These are phyloP conservation scores for Rostratula benghalensis DNA, from an alignment of 2,113 vertebrate genomes.

Conservation along the genomic window DNA sequence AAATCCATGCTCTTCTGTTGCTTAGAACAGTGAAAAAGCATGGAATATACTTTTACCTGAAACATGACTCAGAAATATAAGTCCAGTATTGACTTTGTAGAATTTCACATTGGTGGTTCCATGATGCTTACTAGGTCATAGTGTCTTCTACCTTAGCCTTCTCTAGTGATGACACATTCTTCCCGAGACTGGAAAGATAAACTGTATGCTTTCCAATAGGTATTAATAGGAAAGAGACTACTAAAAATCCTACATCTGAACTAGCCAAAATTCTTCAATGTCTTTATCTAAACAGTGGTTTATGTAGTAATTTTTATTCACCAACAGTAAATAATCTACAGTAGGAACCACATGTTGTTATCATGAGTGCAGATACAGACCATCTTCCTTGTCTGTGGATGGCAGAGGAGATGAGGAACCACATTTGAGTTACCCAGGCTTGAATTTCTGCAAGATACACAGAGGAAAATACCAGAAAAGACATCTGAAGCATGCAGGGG, in stretches of 20 bases:
- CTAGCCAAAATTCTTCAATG: neutral
- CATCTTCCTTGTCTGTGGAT: neutral
- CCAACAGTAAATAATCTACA: neutral
- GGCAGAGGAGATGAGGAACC: neutral
- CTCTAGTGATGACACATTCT: neutral
- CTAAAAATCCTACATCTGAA: neutral
- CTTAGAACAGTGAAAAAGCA: neutral
- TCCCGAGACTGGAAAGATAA: neutral
- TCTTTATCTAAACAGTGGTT: neutral
- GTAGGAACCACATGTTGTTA: neutral
- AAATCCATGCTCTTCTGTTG: neutral
- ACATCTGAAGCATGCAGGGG: neutral
- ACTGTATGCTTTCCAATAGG: neutral
- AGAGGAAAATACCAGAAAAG: neutral
- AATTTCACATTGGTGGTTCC: neutral
- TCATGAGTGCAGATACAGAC: neutral
- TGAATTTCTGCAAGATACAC: neutral
- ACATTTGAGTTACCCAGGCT: rapidly evolving
- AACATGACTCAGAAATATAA: neutral
- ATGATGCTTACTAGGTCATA: neutral
- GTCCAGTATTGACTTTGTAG: neutral
- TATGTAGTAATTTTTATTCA: neutral
- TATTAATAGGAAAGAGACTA: neutral
- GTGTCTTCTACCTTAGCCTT: neutral
- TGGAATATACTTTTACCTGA: neutral